Conservation (phyloP, 1,140 invertebrate species). For the Dufourea novaeangliae region DNA sequence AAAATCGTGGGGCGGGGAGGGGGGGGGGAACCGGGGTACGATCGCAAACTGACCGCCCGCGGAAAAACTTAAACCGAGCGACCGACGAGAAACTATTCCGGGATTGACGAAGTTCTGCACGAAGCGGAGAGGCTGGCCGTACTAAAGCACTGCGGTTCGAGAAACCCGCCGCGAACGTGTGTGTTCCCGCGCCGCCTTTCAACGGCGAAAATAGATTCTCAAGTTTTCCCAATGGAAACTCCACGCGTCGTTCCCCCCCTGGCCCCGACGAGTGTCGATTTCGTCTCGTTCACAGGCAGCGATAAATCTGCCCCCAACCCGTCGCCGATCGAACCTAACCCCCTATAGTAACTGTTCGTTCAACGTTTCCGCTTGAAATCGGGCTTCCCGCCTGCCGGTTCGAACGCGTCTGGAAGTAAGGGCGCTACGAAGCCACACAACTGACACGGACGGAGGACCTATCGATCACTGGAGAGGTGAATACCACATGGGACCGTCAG, state of each 20-base stretch:
- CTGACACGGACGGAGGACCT: neutral
- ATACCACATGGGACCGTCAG: neutral
- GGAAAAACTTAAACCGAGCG: slow-evolving; percentile 30
- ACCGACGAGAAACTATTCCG: slow-evolving; percentile 71
- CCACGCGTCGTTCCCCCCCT: neutral
- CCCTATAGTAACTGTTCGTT: too few species aligned
- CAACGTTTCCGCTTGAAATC: neutral
- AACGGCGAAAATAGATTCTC: slow-evolving; percentile 74
- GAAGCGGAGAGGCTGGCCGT: slow-evolving; percentile 73
- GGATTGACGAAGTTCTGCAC: slow-evolving; percentile 70
- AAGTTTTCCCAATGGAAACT: slow-evolving; percentile 69
- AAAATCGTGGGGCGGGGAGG: too few species aligned
- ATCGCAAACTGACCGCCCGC: neutral
- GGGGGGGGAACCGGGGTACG: neutral
- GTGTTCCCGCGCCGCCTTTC: slow-evolving; percentile 71
- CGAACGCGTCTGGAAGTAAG: neutral
- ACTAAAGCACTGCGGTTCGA: slow-evolving; percentile 71
- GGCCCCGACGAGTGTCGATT: slow-evolving; percentile 17
- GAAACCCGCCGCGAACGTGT: slow-evolving; percentile 60
- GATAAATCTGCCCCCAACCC: slow-evolving; percentile 19
- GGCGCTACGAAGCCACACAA: slow-evolving; percentile 13
- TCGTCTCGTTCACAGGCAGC: slow-evolving; percentile 10
- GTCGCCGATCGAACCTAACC: neutral
- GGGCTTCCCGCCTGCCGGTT: neutral
- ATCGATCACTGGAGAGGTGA: slow-evolving; percentile 16